Conservation (phyloP, 2,888 invertebrate species). For the Eilema sororculum region DNA sequence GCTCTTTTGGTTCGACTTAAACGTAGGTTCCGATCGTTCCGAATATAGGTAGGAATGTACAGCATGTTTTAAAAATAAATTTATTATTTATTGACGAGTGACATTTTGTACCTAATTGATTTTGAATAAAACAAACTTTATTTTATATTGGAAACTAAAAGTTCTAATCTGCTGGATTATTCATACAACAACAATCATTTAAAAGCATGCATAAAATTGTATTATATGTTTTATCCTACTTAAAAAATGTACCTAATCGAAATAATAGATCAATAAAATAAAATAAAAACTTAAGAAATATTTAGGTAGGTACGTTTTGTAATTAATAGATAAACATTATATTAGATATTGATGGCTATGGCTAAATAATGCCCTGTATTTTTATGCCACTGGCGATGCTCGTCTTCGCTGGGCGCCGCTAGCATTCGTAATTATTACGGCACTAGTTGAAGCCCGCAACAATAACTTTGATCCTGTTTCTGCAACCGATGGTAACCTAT, state of each 20-base stretch:
- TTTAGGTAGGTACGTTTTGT: background rate
- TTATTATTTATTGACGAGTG: background rate
- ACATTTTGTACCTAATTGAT: background rate
- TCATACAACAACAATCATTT: background rate
- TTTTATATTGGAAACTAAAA: too few species aligned
- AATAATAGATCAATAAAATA: too few species aligned
- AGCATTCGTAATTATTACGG: background rate
- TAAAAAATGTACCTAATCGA: too few species aligned
- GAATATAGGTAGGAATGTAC: background rate
- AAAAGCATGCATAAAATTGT: too few species aligned
- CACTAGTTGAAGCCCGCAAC: too few species aligned
- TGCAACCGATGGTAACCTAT: too few species aligned
- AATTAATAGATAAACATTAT: background rate
- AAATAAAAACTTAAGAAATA: too few species aligned
- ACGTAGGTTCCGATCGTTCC: background rate
- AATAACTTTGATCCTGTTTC: too few species aligned
- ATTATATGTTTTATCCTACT: too few species aligned
- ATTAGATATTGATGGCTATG: background rate
- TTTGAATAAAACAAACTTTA: background rate
- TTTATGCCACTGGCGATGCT: background rate
- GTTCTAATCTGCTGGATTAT: too few species aligned
- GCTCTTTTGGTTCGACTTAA: background rate
- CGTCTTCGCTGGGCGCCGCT: background rate
- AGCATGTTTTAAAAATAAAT: background rate
- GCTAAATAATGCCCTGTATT: background rate